Evolutionary conservation across 2,888 invertebrate genomes (phyloP).

Genomic region (Tryphoninae sp.): DNA sequence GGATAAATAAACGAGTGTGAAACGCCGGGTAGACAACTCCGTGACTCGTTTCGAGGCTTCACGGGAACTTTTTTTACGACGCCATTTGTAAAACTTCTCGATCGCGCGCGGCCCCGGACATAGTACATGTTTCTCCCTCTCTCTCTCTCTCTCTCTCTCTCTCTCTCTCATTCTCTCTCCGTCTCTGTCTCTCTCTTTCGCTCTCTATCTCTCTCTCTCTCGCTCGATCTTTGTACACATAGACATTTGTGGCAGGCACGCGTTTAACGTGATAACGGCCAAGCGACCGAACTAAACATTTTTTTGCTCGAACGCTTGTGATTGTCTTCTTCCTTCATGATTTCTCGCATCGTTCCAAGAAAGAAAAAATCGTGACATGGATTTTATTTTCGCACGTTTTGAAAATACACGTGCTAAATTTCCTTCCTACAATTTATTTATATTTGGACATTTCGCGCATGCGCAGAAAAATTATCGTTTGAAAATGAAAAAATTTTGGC

Average conservation of each 20-base stretch:
- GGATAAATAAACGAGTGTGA: constrained; percentile 15
- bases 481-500: too few relatives aligned
- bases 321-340: background rate
- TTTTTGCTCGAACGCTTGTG: background rate
- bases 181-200: background rate
- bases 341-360: background rate
- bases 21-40: constrained; percentile 17
- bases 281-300: background rate
- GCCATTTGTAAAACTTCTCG: constrained; percentile 61
- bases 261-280: constrained; percentile 9
- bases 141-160: background rate
- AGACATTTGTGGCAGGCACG: constrained; percentile 20
- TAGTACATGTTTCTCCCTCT: constrained; percentile 34
- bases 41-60: background rate
- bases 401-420: too few relatives aligned
- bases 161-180: constrained; percentile 16
- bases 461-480: too few relatives aligned
- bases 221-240: background rate
- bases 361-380: background rate
- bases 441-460: too few relatives aligned
- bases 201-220: background rate
- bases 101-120: constrained; percentile 41
- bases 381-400: background rate
- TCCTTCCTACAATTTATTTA: too few relatives aligned
- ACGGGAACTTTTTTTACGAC: constrained; percentile 47